phyloP scores from a whole-genome alignment of 2,888 invertebrate genomes.

The Nomada goodeniana region DNA sequence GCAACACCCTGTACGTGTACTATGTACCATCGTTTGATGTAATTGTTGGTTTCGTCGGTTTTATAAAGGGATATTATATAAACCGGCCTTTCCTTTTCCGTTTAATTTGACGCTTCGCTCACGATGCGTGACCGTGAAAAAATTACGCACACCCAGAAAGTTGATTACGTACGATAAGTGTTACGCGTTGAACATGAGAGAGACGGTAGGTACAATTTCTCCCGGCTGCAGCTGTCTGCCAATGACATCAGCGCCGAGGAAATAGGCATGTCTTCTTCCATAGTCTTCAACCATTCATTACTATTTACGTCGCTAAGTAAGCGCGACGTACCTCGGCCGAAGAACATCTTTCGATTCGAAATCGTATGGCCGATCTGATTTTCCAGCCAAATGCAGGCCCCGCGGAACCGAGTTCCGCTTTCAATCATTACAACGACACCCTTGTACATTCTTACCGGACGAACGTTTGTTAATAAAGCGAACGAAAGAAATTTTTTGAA shows the following conservation, averaged over 20 bases:
- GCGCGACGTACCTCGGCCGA: slow-evolving; percentile 39
- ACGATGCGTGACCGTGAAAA: slow-evolving; percentile 11
- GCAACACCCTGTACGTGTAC: no score
- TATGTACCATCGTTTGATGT: no score
- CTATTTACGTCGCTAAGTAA: slow-evolving; percentile 64
- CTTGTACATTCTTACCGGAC: no score
- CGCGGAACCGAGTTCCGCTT: background rate
- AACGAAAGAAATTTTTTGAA: no score
- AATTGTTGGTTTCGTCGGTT: background rate
- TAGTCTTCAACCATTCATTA: slow-evolving; percentile 52
- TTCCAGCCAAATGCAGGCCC: background rate
- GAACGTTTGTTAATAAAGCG: no score
- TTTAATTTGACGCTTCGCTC: slow-evolving; percentile 12
- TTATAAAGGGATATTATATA: background rate
- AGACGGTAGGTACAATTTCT: slow-evolving; percentile 37
- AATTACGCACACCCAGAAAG: background rate
- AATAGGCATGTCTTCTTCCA: slow-evolving; percentile 54
- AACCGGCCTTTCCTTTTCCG: slow-evolving; percentile 13
- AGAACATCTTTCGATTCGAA: slow-evolving; percentile 32
- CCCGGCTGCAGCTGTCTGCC: slow-evolving; percentile 38
- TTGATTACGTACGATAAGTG: slow-evolving; percentile 6
- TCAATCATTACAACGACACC: background rate
- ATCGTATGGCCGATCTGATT: slow-evolving; percentile 40
- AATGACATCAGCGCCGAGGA: slow-evolving; percentile 68
- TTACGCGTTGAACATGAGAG: background rate